Evolutionary conservation across 2,797 vertebrate species (phyloP).

Genomic region (Spondyliosoma cantharus): DNA sequence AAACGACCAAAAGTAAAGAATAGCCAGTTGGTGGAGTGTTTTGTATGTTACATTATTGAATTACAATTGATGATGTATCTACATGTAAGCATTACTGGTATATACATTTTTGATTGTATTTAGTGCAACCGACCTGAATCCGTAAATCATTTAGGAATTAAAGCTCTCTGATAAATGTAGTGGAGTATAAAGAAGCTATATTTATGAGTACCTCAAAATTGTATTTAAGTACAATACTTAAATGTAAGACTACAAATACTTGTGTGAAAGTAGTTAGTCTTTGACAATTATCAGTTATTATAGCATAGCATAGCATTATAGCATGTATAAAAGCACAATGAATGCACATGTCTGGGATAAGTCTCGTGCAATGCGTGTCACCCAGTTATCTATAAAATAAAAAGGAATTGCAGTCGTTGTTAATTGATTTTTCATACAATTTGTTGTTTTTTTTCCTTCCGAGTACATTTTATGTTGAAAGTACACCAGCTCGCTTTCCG

Average conservation of each 20-base stretch:
- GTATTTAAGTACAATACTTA: background rate
- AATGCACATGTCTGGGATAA: background rate
- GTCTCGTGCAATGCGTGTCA: no score
- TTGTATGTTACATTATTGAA: background rate
- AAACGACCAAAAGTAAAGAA: background rate
- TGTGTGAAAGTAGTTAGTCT: background rate
- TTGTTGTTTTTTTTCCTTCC: background rate
- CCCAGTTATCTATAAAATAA: no score
- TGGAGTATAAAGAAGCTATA: background rate
- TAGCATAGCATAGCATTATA: no score
- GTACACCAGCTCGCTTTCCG: constrained; percentile 22
- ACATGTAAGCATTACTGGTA: no score
- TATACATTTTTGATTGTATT: background rate
- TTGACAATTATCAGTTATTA: background rate
- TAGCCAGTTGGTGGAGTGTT: no score
- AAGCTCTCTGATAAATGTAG: background rate
- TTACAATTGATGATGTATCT: background rate
- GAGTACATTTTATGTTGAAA: constrained; percentile 48
- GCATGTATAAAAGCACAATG: background rate
- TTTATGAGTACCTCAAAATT: no score
- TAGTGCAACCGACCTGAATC: background rate
- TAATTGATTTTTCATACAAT: background rate
- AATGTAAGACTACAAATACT: background rate
- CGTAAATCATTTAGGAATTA: background rate
- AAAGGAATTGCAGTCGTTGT: background rate